Evolutionary conservation across 1,140 invertebrate genomes (phyloP).

Genomic region (Trichonephila clavata): DNA sequence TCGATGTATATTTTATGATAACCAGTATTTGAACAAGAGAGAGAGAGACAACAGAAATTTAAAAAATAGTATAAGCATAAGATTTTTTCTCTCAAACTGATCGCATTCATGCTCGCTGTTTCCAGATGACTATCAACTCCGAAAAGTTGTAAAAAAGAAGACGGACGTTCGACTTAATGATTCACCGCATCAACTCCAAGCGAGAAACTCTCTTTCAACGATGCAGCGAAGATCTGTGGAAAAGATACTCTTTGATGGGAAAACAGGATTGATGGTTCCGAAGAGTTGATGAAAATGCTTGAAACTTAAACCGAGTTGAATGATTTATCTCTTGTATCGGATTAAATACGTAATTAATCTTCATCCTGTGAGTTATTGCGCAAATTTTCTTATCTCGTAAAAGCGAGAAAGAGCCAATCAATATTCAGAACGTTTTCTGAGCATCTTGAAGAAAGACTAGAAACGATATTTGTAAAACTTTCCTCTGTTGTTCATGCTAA

Average conservation of each 20-base stretch:
- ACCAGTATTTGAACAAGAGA: too few relatives aligned
- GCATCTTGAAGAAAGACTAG: background rate
- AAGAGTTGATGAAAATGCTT: constrained; percentile 11
- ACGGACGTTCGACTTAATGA: background rate
- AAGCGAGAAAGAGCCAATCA: constrained; percentile 13
- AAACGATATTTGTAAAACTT: background rate
- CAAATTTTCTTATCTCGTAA: constrained; percentile 16
- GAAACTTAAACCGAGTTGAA: background rate
- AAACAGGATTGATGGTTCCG: background rate
- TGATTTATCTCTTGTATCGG: constrained; percentile 11
- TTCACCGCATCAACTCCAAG: background rate
- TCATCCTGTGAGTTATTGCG: constrained; percentile 34
- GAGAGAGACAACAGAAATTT: too few relatives aligned
- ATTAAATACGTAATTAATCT: constrained; percentile 57
- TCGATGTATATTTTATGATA: too few relatives aligned
- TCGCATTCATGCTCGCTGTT: too few relatives aligned
- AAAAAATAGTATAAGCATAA: too few relatives aligned
- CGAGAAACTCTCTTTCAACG: background rate
- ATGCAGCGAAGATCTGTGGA: background rate
- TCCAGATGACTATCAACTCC: too few relatives aligned
- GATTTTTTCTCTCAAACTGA: too few relatives aligned
- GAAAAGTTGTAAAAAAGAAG: background rate
- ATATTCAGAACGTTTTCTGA: background rate
- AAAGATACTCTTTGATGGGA: background rate
- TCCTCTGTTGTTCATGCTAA: too few relatives aligned